phyloP scores from a whole-genome alignment of 2,888 invertebrate species.

The Rambutsinella grinnellia region DNA sequence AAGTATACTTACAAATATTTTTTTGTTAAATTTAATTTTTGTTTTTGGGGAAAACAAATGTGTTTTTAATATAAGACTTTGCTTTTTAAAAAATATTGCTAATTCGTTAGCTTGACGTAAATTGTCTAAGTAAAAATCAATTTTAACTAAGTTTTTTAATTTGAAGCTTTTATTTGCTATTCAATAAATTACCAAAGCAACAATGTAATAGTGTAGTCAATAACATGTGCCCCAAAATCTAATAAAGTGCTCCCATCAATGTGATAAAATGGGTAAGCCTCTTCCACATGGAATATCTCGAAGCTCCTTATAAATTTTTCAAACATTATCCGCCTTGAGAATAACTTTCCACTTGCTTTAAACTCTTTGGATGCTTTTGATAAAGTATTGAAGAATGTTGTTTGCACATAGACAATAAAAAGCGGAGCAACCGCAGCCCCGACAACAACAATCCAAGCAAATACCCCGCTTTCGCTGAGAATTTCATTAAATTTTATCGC shows the following conservation, averaged over 20 bases:
- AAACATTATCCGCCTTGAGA: not conserved
- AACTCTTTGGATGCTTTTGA: not conserved
- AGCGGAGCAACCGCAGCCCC: not conserved
- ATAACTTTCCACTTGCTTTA: not conserved
- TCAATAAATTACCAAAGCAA: too few species aligned
- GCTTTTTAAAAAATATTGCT: too few species aligned
- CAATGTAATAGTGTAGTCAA: too few species aligned
- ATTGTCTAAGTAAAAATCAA: too few species aligned
- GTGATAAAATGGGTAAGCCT: constrained; percentile 18
- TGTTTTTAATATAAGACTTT: too few species aligned
- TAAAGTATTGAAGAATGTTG: not conserved
- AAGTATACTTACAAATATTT: too few species aligned
- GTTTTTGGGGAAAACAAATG: too few species aligned
- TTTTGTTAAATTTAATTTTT: too few species aligned
- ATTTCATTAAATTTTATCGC: constrained; percentile 4
- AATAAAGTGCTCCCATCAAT: constrained; percentile 15
- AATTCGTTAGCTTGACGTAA: too few species aligned
- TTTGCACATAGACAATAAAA: not conserved
- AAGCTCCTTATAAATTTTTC: constrained; percentile 6
- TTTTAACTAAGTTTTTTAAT: too few species aligned
- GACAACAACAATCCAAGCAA: constrained; percentile 8
- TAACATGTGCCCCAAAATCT: too few species aligned
- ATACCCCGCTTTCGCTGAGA: not conserved
- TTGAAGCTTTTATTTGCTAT: too few species aligned
- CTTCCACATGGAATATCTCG: constrained; percentile 7